phyloP scores from a whole-genome alignment of 2,888 invertebrate genomes.

The Agrotis ipsilon region DNA sequence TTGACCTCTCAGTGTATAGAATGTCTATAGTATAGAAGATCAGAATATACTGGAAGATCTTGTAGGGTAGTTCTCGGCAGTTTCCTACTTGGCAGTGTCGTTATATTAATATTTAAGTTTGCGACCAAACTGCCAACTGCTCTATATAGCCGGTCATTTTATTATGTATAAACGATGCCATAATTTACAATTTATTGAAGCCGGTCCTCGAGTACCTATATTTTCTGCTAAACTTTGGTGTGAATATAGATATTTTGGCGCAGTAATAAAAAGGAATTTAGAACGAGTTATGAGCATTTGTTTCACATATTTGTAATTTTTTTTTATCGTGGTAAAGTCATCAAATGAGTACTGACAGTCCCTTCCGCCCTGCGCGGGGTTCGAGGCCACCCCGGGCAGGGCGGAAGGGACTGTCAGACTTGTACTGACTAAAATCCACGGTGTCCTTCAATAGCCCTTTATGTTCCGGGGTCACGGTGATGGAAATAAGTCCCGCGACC shows the following conservation, averaged over 20 bases:
- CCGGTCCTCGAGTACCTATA: background rate
- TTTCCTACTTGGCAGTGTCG: constrained; percentile 5
- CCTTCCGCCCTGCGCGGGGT: too few species aligned
- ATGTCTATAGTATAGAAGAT: background rate
- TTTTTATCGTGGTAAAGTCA: too few species aligned
- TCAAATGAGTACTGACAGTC: too few species aligned
- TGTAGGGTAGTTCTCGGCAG: background rate
- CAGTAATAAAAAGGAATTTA: background rate
- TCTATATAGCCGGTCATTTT: constrained; percentile 13
- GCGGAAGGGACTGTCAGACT: too few species aligned
- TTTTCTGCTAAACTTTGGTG: constrained; percentile 1
- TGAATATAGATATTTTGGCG: constrained; percentile 15
- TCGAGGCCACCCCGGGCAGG: too few species aligned
- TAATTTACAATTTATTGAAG: constrained; percentile 32
- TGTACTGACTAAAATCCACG: too few species aligned
- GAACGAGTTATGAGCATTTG: background rate
- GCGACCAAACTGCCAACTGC: constrained; percentile 19
- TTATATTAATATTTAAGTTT: constrained; percentile 55
- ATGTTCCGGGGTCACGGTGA: too few species aligned
- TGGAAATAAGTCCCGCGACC: too few species aligned
- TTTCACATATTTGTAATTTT: background rate
- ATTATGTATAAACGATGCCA: constrained; percentile 44
- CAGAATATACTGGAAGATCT: background rate
- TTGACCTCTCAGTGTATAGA: background rate
- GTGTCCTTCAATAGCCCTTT: too few species aligned